Percentiles rank a stretch among this genome's conserved stretches.
Evolutionary conservation across 2,888 invertebrate genomes (phyloP).

Genomic region (Beris morrisii): DNA sequence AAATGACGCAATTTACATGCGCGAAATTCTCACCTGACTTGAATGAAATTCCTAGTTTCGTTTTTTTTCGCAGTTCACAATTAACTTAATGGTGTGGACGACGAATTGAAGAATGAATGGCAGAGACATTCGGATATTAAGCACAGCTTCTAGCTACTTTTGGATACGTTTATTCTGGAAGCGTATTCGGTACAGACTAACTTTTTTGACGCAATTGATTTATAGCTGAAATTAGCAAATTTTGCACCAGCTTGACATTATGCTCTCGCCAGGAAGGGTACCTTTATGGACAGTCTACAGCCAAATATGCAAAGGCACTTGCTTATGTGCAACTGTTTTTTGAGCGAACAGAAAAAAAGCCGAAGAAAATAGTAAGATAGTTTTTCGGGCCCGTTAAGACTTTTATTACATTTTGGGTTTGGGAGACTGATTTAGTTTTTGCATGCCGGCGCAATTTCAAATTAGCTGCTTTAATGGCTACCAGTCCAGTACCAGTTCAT

Average conservation of each 20-base stretch:
- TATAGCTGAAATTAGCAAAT: slow-evolving; percentile 18
- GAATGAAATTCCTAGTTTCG: slow-evolving; percentile 26
- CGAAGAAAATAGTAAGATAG: slow-evolving; percentile 8
- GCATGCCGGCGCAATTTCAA: slow-evolving; percentile 9
- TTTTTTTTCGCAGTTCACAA: slow-evolving; percentile 13
- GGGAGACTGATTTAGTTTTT: slow-evolving; percentile 27
- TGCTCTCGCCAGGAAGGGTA: slow-evolving; percentile 20
- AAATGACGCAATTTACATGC: slow-evolving; percentile 34
- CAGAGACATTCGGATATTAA: neutral
- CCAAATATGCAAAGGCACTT: slow-evolving; percentile 16
- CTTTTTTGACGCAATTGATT: slow-evolving; percentile 25
- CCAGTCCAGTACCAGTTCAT: no score
- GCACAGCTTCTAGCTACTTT: neutral
- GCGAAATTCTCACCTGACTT: slow-evolving; percentile 32
- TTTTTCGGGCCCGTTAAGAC: slow-evolving; percentile 21
- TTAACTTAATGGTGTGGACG: slow-evolving; percentile 7
- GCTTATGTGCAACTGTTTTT: slow-evolving; percentile 30
- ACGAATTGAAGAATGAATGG: slow-evolving; percentile 11
- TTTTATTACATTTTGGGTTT: slow-evolving; percentile 26
- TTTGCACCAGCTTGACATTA: slow-evolving; percentile 27
- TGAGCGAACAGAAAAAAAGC: neutral
- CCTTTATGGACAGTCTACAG: slow-evolving; percentile 8
- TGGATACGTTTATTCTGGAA: slow-evolving; percentile 22
- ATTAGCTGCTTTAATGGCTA: no score
- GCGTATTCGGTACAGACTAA: slow-evolving; percentile 27